Percentiles rank a stretch among this genome's conserved stretches.
phyloP scores from a whole-genome alignment of 2,888 invertebrate species.

The Harpalus rufipes region DNA sequence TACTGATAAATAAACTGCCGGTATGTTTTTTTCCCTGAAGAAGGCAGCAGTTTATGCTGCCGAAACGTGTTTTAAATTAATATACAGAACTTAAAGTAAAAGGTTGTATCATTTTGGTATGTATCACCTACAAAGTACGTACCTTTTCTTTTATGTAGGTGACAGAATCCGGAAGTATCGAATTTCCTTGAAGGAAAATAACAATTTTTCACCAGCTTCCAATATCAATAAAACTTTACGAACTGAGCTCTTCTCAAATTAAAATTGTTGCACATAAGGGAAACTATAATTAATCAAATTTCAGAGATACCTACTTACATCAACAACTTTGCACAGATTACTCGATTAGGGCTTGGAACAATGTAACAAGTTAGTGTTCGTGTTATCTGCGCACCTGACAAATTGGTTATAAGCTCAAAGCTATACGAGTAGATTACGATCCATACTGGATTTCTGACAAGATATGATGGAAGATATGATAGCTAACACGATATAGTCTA shows the following conservation, averaged over 20 bases:
- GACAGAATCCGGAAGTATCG: neutral
- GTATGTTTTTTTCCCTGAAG: too few relatives aligned
- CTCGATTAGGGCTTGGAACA: neutral
- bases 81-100: too few relatives aligned
- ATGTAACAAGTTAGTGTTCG: neutral
- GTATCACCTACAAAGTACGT: neutral
- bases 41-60: too few relatives aligned
- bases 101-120: too few relatives aligned
- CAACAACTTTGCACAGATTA: neutral
- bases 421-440: neutral
- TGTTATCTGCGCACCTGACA: conserved; percentile 1
- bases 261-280: neutral
- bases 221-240: neutral
- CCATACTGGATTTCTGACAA: neutral
- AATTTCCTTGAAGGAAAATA: neutral
- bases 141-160: neutral
- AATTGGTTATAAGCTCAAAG: neutral
- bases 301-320: neutral
- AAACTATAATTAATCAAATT: neutral
- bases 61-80: too few relatives aligned
- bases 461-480: neutral
- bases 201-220: neutral
- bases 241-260: neutral
- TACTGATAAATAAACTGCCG: too few relatives aligned
- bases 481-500: neutral